These are phyloP conservation scores for Petrocephalus zakoni DNA, from an alignment of 2,113 vertebrate species.

Conservation along the genomic window DNA sequence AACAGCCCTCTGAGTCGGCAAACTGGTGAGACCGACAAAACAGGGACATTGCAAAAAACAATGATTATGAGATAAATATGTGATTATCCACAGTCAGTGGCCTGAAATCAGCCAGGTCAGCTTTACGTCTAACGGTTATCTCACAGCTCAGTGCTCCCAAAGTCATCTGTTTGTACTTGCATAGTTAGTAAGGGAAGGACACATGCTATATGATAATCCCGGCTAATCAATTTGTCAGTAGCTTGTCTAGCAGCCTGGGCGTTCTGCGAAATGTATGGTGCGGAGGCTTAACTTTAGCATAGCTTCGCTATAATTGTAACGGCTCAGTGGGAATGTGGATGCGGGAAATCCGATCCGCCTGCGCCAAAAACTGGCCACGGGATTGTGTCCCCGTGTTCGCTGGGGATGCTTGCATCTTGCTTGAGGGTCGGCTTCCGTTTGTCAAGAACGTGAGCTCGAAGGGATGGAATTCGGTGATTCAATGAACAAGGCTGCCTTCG, in stretches of 20 bases:
- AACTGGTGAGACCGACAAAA: background rate
- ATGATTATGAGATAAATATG: background rate
- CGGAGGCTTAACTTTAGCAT: background rate
- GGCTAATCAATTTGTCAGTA: constrained; percentile 13
- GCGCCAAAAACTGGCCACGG: background rate
- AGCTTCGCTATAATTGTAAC: background rate
- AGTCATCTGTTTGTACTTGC: background rate
- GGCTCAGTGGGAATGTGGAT: background rate
- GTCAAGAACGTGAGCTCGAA: background rate
- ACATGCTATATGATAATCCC: background rate
- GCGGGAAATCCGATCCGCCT: background rate
- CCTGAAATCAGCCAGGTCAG: background rate
- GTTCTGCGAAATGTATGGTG: background rate
- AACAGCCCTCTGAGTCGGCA: background rate
- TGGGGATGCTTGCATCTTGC: background rate
- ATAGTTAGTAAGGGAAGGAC: background rate
- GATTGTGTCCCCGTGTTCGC: background rate
- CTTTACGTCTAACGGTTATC: background rate
- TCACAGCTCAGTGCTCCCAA: background rate
- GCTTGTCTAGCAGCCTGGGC: background rate
- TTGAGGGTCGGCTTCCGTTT: background rate
- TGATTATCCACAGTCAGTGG: background rate
- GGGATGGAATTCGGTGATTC: background rate
- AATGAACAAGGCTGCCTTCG: background rate
- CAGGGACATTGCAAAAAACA: background rate